A percentile compares a stretch with the other conserved stretches of the same genome.
Evolutionary conservation across 2,797 vertebrate species (phyloP).

Genomic region (Cyprinodon diabolis): DNA sequence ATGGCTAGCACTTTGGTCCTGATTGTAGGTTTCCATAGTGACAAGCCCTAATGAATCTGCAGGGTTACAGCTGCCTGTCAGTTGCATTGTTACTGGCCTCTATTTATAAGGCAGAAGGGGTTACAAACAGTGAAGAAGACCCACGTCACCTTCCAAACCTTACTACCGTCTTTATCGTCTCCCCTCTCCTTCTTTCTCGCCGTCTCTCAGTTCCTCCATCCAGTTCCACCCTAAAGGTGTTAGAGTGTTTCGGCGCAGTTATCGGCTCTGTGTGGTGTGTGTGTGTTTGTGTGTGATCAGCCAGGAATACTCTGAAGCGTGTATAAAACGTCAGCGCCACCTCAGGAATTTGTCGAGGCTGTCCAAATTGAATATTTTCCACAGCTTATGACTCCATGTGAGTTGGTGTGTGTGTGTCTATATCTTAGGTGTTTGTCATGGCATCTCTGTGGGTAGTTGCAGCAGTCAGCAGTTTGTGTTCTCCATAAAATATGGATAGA

Average conservation of each 20-base stretch:
- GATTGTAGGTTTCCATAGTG: constrained; percentile 79
- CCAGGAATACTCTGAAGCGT: constrained; percentile 67
- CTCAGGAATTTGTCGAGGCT: constrained; percentile 69
- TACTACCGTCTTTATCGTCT: constrained; percentile 43
- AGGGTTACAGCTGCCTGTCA: constrained; percentile 77
- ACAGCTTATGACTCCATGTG: constrained; percentile 47
- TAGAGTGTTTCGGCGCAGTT: constrained; percentile 37
- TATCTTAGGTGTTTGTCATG: constrained; percentile 25
- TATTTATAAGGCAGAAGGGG: constrained; percentile 62
- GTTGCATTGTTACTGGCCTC: constrained; percentile 66
- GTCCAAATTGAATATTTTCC: constrained; percentile 71
- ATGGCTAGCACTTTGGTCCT: constrained; percentile 60
- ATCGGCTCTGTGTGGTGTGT: constrained; percentile 32
- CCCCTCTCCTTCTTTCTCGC: constrained; percentile 39
- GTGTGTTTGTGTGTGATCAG: constrained; percentile 43
- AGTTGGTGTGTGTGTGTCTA: constrained; percentile 1
- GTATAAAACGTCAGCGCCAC: constrained; percentile 70
- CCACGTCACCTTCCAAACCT: constrained; percentile 47
- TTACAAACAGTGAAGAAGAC: constrained; percentile 61
- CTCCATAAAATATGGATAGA: constrained; percentile 74
- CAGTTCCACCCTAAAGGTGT: constrained; percentile 46
- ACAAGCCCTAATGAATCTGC: constrained; percentile 79
- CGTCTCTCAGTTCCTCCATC: constrained; percentile 47
- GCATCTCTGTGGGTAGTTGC: constrained; percentile 42
- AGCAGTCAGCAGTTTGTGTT: constrained; percentile 66